A percentile compares a stretch with the other conserved stretches of the same genome.
phyloP scores from a whole-genome alignment of 1,140 invertebrate genomes.

The Drosophila teissieri region DNA sequence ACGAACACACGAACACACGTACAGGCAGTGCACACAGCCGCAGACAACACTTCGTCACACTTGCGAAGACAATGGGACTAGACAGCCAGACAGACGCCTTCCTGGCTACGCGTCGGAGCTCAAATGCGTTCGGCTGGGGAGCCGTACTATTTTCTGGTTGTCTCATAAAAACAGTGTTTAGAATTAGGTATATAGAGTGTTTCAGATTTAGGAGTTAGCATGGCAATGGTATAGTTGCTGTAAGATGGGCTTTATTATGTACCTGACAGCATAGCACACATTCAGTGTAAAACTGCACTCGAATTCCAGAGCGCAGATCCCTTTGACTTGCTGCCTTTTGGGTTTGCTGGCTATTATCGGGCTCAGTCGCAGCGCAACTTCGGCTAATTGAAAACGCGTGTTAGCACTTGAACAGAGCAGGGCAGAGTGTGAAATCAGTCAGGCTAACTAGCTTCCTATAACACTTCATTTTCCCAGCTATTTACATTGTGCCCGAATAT shows the following conservation, averaged over 20 bases:
- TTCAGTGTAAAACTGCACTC: background rate
- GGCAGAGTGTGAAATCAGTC: background rate
- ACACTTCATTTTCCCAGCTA: conserved; percentile 23
- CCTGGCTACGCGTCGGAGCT: conserved; percentile 22
- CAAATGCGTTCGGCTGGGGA: background rate
- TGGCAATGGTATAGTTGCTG: too few species aligned
- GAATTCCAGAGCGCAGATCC: background rate
- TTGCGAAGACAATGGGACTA: conserved; percentile 77
- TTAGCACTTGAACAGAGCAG: conserved; percentile 53
- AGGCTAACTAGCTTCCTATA: background rate
- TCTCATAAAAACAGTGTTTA: conserved; percentile 12
- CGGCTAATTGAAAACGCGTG: conserved; percentile 71
- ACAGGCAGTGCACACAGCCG: background rate
- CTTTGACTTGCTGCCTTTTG: conserved; percentile 5
- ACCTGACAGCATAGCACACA: too few species aligned
- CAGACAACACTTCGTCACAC: conserved; percentile 54
- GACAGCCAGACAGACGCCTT: conserved; percentile 61
- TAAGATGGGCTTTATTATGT: too few species aligned
- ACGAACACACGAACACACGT: too few species aligned
- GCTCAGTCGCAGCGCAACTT: conserved; percentile 2
- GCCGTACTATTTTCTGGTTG: conserved; percentile 7
- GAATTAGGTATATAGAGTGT: conserved; percentile 2
- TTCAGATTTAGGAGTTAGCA: too few species aligned
- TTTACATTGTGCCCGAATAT: conserved; percentile 14
- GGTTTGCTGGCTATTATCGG: background rate